Evolutionary conservation across 2,797 vertebrate genomes (phyloP), one percentile per base, ranked within the genome.

Genomic region (Anomalospiza imberbis): DNA sequence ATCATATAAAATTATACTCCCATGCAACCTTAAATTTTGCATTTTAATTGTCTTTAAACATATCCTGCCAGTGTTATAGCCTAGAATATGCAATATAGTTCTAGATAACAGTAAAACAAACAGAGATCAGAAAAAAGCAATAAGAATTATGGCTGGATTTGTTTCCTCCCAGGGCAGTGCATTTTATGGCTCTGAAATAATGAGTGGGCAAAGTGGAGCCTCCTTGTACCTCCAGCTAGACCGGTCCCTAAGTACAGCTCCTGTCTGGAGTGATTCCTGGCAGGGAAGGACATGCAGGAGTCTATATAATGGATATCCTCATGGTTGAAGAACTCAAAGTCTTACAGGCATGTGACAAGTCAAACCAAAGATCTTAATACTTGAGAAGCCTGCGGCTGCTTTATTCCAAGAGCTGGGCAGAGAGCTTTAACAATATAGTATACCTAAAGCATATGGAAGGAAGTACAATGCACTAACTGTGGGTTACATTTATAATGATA

Each of bases 21-120:
- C 71, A 55, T 74, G 83, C 25, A 94, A 91, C 51, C 58, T 94
- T 90, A 94, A 86, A 89, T 95, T 95, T 94, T 96, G 88, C 94
- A 95, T 97, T 96, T 97, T 96, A 97, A 95, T 95, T 95, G 95
- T 95, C 84, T 96, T 94, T 87, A 94, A 96, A 90, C 73, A 85
- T 89, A 95, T 76, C 48, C 66, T 82, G 66, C 51, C 79, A 94
- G 36, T 71, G 42, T 85, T 95, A 91, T 32, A 81, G 58, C 47
- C 54, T 88, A 88, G 95, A 95, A 95, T 94, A 92, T 29, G 55
- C 81, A 91, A 71, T 71, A 83, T 28, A 65, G 14, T 67, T 83
- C 79, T 62, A 83, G 68, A 87, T 76, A 95, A 95, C 70, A 88
- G 93, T 89, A 81, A 94, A 96, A 93, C 60, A 94, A 95, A 91